Percentiles rank a stretch among this genome's conserved stretches.
These are phyloP conservation scores for Leptinotarsa lineolata DNA, from an alignment of 1,140 invertebrate species.

Conservation along the genomic window DNA sequence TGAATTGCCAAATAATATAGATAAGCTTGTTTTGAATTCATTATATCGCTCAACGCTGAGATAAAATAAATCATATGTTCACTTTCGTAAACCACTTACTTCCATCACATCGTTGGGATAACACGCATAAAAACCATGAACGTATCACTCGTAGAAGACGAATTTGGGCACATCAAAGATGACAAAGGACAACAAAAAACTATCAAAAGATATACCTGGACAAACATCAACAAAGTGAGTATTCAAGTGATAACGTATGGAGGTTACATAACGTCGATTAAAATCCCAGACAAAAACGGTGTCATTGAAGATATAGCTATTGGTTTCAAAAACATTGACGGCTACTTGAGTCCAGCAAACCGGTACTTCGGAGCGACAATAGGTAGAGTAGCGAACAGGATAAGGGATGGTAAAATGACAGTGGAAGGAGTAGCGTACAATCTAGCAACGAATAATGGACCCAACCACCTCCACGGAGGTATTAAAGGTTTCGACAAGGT, in stretches of 20 bases:
- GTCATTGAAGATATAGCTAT: constrained; percentile 71
- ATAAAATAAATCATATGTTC: too few species aligned
- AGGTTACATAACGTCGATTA: constrained; percentile 75
- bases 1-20: too few species aligned
- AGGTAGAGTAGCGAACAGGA: constrained; percentile 87
- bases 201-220: constrained; percentile 62
- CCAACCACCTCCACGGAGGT: constrained; percentile 86
- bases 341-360: constrained; percentile 65
- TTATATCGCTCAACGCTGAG: too few species aligned
- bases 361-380: constrained; percentile 87
- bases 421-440: constrained; percentile 72
- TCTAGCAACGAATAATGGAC: constrained; percentile 73
- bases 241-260: constrained; percentile 75
- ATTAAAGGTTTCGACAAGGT: constrained; percentile 85
- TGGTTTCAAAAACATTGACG: constrained; percentile 76
- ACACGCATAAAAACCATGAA: not conserved
- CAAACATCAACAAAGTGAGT: constrained; percentile 61
- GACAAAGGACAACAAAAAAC: constrained; percentile 32
- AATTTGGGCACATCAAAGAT: constrained; percentile 42
- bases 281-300: constrained; percentile 72
- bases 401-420: constrained; percentile 69
- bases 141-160: constrained; percentile 38
- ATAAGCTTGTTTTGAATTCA: too few species aligned
- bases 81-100: too few species aligned
- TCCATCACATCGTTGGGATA: too few species aligned